phyloP scores from a whole-genome alignment of 1,140 invertebrate species.

The Lucilia sericata region DNA sequence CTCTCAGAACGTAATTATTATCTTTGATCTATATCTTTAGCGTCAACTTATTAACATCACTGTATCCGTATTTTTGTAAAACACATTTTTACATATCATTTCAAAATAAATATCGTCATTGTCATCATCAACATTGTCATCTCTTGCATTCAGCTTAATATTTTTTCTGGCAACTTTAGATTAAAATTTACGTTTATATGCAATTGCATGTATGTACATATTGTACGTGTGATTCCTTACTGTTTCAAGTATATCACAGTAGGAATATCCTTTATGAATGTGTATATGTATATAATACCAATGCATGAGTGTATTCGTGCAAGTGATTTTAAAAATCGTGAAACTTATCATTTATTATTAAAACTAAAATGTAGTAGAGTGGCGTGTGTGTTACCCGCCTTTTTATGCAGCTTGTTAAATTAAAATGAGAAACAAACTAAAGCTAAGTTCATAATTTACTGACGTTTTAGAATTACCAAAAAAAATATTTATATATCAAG shows the following conservation, averaged over 20 bases:
- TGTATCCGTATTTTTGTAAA: no score
- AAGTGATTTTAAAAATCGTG: conserved; percentile 18
- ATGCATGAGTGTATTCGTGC: background rate
- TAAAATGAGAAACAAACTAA: conserved; percentile 20
- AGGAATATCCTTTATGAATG: conserved; percentile 11
- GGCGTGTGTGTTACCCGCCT: conserved; percentile 35
- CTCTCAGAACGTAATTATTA: no score
- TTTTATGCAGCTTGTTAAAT: conserved; percentile 23
- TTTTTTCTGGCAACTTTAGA: background rate
- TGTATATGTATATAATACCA: background rate
- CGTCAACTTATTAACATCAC: background rate
- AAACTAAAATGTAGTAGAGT: conserved; percentile 4
- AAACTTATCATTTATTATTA: conserved; percentile 26
- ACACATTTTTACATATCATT: conserved; percentile 1
- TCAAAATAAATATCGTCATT: conserved; percentile 16
- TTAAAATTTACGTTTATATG: background rate
- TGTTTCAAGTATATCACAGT: no score
- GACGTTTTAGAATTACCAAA: conserved; percentile 27
- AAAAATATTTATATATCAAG: conserved; percentile 40
- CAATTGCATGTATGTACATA: background rate
- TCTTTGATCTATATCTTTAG: no score
- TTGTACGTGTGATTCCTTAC: background rate
- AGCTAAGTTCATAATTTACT: conserved; percentile 27
- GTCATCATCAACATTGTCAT: no score
- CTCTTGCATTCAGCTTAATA: background rate